These are phyloP conservation scores for Ploceus nigricollis DNA, from an alignment of 2,113 vertebrate genomes.

Conservation along the genomic window DNA sequence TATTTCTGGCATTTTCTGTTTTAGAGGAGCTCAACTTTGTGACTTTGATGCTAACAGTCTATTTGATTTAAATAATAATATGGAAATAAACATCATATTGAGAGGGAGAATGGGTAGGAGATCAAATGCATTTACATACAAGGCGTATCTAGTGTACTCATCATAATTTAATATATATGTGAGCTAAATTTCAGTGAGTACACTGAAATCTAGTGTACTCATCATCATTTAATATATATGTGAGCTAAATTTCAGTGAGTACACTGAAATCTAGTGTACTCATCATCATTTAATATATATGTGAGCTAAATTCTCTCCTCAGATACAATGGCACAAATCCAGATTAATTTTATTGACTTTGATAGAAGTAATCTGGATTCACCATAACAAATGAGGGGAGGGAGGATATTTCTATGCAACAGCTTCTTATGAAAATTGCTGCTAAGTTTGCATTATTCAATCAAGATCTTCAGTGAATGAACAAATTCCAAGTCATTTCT, in stretches of 20 bases:
- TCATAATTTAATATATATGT: background rate
- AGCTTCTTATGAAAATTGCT: background rate
- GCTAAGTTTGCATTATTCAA: background rate
- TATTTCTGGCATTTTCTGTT: background rate
- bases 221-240: background rate
- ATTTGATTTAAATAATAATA: background rate
- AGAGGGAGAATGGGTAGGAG: background rate
- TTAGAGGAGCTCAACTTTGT: background rate
- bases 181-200: too few relatives aligned
- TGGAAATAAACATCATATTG: background rate
- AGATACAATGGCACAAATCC: background rate
- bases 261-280: background rate
- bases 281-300: background rate
- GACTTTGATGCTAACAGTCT: background rate
- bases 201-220: background rate
- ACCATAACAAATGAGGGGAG: rapidly evolving
- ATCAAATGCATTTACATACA: background rate
- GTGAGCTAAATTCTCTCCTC: background rate
- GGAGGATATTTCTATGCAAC: background rate
- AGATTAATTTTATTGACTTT: background rate
- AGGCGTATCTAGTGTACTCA: background rate
- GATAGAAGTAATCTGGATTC: background rate
- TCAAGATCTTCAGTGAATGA: background rate
- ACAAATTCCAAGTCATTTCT: background rate
- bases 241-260: too few relatives aligned